These are phyloP conservation scores for Lepidurus arcticus DNA, from an alignment of 1,140 invertebrate genomes.

Conservation along the genomic window DNA sequence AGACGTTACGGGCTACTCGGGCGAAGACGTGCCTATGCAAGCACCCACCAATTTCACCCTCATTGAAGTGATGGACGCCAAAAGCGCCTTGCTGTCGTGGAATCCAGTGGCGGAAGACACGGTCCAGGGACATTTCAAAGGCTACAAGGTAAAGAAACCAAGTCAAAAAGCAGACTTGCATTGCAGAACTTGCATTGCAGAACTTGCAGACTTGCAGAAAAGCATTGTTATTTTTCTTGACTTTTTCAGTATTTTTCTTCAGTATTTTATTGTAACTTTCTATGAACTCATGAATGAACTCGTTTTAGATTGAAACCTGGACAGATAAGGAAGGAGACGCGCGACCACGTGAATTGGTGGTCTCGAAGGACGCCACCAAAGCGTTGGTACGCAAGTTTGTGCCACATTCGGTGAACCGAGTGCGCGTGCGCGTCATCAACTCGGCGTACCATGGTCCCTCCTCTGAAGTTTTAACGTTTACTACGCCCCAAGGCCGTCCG, in stretches of 20 bases:
- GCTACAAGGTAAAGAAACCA: conserved; percentile 64
- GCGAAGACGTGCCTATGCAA: conserved; percentile 79
- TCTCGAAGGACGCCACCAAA: conserved; percentile 63
- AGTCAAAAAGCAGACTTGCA: conserved; percentile 35
- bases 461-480: conserved; percentile 74
- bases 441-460: conserved; percentile 80
- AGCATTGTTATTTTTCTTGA: not conserved
- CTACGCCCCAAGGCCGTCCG: conserved; percentile 87
- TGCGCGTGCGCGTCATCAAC: conserved; percentile 84
- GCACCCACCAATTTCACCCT: conserved; percentile 80
- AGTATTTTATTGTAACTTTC: too few species aligned
- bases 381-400: conserved; percentile 78
- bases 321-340: conserved; percentile 70
- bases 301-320: conserved; percentile 76
- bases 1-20: conserved; percentile 85
- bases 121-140: conserved; percentile 75
- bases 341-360: conserved; percentile 67
- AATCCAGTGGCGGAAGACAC: conserved; percentile 47
- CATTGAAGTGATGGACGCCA: conserved; percentile 62
- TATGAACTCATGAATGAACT: too few species aligned
- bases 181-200: too few species aligned
- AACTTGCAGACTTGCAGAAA: too few species aligned
- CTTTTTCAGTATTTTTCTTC: conserved; percentile 1
- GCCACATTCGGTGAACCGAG: conserved; percentile 83
- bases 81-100: conserved; percentile 75